Percentiles rank a stretch among this genome's conserved stretches.
phyloP scores from a whole-genome alignment of 2,888 invertebrate species.

The Pandemis heparana region DNA sequence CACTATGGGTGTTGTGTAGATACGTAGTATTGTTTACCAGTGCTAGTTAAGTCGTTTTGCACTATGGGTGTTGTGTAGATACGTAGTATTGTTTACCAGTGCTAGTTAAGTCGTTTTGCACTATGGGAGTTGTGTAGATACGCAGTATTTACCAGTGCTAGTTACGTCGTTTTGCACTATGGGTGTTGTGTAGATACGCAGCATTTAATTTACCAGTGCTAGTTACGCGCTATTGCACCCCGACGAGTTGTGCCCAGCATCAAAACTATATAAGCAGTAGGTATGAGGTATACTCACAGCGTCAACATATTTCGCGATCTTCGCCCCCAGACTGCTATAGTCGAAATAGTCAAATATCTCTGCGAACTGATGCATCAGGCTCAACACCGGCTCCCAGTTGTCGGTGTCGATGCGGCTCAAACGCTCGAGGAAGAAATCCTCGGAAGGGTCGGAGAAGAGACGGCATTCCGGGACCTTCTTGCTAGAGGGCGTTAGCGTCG shows the following conservation, averaged over 20 bases:
- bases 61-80: too few species aligned
- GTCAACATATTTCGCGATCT: constrained; percentile 72
- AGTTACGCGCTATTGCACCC: too few species aligned
- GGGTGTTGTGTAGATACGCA: too few species aligned
- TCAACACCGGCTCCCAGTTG: constrained; percentile 66
- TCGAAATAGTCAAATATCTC: constrained; percentile 68
- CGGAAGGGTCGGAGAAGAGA: constrained; percentile 50
- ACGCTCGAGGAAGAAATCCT: constrained; percentile 68
- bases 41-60: too few species aligned
- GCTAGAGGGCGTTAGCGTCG: constrained; percentile 54
- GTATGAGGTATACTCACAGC: constrained; percentile 61
- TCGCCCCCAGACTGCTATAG: constrained; percentile 65
- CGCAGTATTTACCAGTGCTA: too few species aligned
- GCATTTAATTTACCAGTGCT: too few species aligned
- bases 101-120: too few species aligned
- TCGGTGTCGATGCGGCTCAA: constrained; percentile 58
- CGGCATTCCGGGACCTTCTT: constrained; percentile 71
- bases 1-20: too few species aligned
- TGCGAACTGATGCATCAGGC: constrained; percentile 69
- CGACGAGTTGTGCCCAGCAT: not conserved
- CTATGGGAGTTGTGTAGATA: too few species aligned
- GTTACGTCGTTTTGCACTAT: too few species aligned
- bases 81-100: too few species aligned
- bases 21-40: too few species aligned
- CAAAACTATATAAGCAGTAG: not conserved